A percentile compares a stretch with the other conserved stretches of the same genome.
Evolutionary conservation across 2,888 invertebrate species (phyloP).

Genomic region (Norana najaformis): DNA sequence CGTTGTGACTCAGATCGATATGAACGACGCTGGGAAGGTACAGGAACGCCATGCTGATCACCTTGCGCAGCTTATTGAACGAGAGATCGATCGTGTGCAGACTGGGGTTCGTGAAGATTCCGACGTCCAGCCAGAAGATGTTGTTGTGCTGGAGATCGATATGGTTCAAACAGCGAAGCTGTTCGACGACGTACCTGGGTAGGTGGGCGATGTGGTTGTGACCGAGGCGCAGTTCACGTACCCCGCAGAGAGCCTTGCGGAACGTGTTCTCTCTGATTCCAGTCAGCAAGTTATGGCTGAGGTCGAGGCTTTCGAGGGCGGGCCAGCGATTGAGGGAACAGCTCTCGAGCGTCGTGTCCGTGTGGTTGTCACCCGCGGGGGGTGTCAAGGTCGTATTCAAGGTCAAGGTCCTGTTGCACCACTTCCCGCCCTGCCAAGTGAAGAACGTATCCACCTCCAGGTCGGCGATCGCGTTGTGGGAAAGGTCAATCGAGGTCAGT

Average conservation of each 20-base stretch:
- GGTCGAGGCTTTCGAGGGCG: slow-evolving; percentile 37
- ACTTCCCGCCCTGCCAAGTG: not conserved
- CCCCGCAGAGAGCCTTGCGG: slow-evolving; percentile 33
- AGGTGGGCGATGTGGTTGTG: slow-evolving; percentile 40
- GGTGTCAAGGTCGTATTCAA: not conserved
- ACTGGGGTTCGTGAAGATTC: slow-evolving; percentile 43
- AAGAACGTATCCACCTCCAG: slow-evolving; percentile 32
- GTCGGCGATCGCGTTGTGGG: slow-evolving; percentile 49
- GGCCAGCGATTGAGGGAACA: slow-evolving; percentile 36
- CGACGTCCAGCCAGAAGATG: slow-evolving; percentile 45
- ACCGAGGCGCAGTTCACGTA: slow-evolving; percentile 34
- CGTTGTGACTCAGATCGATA: slow-evolving; percentile 41
- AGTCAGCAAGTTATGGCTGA: slow-evolving; percentile 41
- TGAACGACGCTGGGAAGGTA: slow-evolving; percentile 39
- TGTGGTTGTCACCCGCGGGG: not conserved
- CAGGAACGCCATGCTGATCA: slow-evolving; percentile 46
- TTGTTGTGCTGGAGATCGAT: slow-evolving; percentile 39
- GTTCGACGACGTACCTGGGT: slow-evolving; percentile 41
- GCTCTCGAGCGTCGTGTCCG: not conserved
- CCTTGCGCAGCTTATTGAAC: slow-evolving; percentile 41
- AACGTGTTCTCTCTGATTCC: slow-evolving; percentile 34
- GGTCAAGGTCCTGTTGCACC: not conserved
- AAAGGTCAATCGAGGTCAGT: slow-evolving; percentile 53
- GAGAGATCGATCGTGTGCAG: slow-evolving; percentile 40
- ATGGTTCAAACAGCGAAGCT: slow-evolving; percentile 32